Evolutionary conservation across 2,113 vertebrate genomes (phyloP).

Genomic region (Fregetta grallaria): DNA sequence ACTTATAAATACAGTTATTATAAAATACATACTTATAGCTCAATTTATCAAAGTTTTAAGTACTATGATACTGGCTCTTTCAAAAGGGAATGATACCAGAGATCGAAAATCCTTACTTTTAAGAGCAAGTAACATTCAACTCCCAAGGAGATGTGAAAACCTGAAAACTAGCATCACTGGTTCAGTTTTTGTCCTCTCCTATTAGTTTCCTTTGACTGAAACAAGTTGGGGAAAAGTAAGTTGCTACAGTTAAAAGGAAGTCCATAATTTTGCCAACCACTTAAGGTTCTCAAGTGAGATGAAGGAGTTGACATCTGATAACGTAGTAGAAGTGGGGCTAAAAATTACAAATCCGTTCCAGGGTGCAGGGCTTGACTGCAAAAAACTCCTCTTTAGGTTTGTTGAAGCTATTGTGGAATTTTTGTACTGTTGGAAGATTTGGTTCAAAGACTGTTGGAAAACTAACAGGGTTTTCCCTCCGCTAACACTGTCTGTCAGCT

Average conservation of each 20-base stretch:
- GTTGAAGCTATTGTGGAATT: neutral
- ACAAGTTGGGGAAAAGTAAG: neutral
- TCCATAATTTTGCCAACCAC: neutral
- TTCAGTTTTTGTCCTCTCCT: neutral
- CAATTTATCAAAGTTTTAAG: neutral
- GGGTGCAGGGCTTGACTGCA: neutral
- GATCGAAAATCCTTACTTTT: neutral
- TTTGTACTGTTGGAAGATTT: neutral
- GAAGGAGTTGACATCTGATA: neutral
- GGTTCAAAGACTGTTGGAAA: neutral
- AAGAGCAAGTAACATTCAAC: neutral
- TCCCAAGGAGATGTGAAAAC: neutral
- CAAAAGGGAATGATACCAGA: neutral
- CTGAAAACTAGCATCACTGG: neutral
- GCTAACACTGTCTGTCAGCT: no score
- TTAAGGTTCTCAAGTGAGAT: neutral
- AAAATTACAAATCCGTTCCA: neutral
- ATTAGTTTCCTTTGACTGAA: neutral
- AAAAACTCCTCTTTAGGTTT: neutral
- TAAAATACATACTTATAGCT: neutral
- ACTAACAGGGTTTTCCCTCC: neutral
- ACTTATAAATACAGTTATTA: neutral
- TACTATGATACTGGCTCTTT: neutral
- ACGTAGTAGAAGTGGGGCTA: neutral
- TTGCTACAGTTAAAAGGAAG: neutral